Base-by-base conservation (phyloP, 2,113 vertebrate species). In the Crotalus tigris region DNA sequence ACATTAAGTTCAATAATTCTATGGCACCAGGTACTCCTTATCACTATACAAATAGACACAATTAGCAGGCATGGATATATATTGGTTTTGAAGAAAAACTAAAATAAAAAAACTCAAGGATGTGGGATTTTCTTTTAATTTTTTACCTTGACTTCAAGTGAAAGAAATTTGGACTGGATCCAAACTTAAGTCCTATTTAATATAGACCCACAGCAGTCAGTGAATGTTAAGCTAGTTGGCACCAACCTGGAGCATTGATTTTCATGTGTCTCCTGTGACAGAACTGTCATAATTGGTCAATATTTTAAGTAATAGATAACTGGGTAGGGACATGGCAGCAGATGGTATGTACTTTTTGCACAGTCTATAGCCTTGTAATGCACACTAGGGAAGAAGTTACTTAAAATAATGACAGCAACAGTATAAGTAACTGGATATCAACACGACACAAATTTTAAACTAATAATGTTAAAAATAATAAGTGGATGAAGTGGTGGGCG, bases 301-400 rank as follows among this genome's bases (percentile, higher is more conserved):
- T 90, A 90, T 61, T 94, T 93, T 92, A 96, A 94, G 94, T 19
- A 4, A 90, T 85, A 15, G 21, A n/a, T 59, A 94, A 81, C 95
- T 21, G 19, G 33, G 2, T 97, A 91, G 91, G 46, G 90, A 64
- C 90, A 92, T 90, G 55, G 39, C 88, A 95, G 55, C 90, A 91
- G 95, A 95, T 95, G 95, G 94, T 93, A 54, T 33, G 23, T 26
- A 29, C 5, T 49, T 19, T 21, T 26, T n/a, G 33, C n/a, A 46
- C 46, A 55, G 2, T 57, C n/a, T 29, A 2, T 39, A n/a, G 55
- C 5, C 54, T 21, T 85, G 23, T 12, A 10, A 21, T 10, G 2
- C 46, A 39, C 21, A 44, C 21, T 1, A 26, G 54, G 12, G 12
- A 85, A 85, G 0, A 85, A 39, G 69, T 44, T 24, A 21, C 29